A percentile compares a stretch with the other conserved stretches of the same genome.
Conservation (phyloP, 2,888 invertebrate species). For the Cloeon dipterum region DNA sequence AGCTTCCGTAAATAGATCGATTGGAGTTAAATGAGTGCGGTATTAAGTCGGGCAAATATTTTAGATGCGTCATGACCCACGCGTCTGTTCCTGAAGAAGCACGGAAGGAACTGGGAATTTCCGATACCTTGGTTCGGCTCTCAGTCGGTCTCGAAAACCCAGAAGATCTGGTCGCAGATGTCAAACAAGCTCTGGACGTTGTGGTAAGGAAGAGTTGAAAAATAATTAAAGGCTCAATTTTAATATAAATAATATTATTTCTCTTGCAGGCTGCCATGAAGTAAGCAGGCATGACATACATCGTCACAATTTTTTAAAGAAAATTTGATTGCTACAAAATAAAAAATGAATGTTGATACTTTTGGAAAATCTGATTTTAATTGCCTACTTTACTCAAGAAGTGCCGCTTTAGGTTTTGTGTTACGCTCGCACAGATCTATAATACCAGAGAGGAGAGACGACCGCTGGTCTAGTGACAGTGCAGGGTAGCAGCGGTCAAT, state of each 20-base stretch:
- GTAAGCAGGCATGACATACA: too few relatives aligned
- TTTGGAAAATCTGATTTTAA: too few relatives aligned
- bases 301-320: too few relatives aligned
- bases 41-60: conserved; percentile 11
- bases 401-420: too few relatives aligned
- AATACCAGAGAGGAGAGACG: not conserved
- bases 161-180: conserved; percentile 63
- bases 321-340: too few relatives aligned
- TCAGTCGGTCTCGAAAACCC: conserved; percentile 79
- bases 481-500: not conserved
- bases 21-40: too few relatives aligned
- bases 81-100: conserved; percentile 64
- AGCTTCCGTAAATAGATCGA: conserved; percentile 55
- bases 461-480: not conserved
- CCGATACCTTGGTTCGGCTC: conserved; percentile 60
- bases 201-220: conserved; percentile 8
- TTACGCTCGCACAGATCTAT: not conserved
- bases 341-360: too few relatives aligned
- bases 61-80: conserved; percentile 81
- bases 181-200: conserved; percentile 52
- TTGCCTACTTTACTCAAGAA: too few relatives aligned
- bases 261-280: too few relatives aligned
- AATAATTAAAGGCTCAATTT: not conserved
- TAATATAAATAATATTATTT: not conserved
- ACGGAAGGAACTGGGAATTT: conserved; percentile 49